Evolutionary conservation across 2,113 vertebrate genomes (phyloP).

Genomic region (Myrmophylax atrothorax): DNA sequence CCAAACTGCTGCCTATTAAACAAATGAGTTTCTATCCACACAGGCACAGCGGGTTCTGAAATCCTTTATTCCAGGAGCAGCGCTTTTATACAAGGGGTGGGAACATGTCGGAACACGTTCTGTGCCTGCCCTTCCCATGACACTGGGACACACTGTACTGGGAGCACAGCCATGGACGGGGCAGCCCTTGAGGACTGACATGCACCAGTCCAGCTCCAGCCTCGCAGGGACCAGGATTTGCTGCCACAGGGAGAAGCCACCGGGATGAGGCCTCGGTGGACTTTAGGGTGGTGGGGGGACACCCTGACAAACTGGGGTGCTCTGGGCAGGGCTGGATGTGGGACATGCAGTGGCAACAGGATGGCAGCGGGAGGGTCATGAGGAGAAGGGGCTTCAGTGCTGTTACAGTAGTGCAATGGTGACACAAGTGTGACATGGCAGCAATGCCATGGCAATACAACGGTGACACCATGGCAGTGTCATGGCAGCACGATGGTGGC

Average conservation of each 20-base stretch:
- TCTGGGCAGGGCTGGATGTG: neutral
- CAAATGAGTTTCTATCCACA: slow-evolving; percentile 77
- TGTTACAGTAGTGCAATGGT: fast-evolving
- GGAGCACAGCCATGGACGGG: fast-evolving
- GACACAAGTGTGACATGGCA: fast-evolving
- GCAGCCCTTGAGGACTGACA: fast-evolving
- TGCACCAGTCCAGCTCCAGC: neutral
- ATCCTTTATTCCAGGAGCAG: slow-evolving; percentile 75
- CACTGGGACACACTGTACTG: fast-evolving
- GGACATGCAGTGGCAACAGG: fast-evolving
- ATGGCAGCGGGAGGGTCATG: fast-evolving
- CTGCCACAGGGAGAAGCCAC: neutral
- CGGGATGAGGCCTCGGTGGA: neutral
- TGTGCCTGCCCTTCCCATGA: neutral
- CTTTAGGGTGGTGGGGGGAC: neutral
- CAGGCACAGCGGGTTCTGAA: slow-evolving; percentile 77
- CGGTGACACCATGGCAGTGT: fast-evolving
- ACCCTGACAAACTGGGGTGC: fast-evolving
- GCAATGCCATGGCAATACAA: fast-evolving
- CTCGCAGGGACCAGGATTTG: fast-evolving
- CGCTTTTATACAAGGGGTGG: slow-evolving; percentile 29
- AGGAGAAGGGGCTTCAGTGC: fast-evolving
- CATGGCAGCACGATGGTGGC: fast-evolving
- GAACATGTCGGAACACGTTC: neutral
- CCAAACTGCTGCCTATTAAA: slow-evolving; percentile 80